phyloP scores from a whole-genome alignment of 1,140 invertebrate genomes.

The Oedothorax gibbosus region DNA sequence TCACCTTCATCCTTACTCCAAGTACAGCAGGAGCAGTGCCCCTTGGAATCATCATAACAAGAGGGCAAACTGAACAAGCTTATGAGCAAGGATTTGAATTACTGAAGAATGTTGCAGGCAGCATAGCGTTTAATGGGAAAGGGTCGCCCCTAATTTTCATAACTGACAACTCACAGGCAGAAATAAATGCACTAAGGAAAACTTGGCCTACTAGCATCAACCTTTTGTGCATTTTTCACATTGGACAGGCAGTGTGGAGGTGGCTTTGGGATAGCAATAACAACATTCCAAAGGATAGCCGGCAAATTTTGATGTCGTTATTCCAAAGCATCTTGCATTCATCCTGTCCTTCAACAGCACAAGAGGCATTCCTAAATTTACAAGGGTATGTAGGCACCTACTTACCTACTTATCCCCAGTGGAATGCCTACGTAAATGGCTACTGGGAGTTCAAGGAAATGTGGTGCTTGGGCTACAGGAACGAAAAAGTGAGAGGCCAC shows the following conservation, averaged over 20 bases:
- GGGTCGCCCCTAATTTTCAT: not conserved
- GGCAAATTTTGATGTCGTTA: not conserved
- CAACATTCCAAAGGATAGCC: not conserved
- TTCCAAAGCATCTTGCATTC: not conserved
- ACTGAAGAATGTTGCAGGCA: too few species aligned
- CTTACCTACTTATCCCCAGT: conserved; percentile 1
- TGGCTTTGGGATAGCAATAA: not conserved
- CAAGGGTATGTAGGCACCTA: not conserved
- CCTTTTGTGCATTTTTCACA: not conserved
- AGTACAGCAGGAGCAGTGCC: conserved; percentile 1
- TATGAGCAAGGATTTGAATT: too few species aligned
- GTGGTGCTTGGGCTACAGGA: conserved; percentile 13
- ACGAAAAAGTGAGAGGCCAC: conserved; percentile 16
- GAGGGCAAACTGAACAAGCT: too few species aligned
- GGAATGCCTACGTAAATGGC: not conserved
- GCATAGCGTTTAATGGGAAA: not conserved
- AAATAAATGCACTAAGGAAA: not conserved
- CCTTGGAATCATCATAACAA: conserved; percentile 6
- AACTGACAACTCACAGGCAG: not conserved
- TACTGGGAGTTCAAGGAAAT: not conserved
- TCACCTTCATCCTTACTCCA: conserved; percentile 1
- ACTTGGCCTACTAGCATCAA: not conserved
- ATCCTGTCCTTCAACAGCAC: not conserved
- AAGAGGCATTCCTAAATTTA: not conserved
- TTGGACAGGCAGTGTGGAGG: not conserved